Evolutionary conservation across 2,797 vertebrate species (phyloP).

Genomic region (Naso thynnoides): DNA sequence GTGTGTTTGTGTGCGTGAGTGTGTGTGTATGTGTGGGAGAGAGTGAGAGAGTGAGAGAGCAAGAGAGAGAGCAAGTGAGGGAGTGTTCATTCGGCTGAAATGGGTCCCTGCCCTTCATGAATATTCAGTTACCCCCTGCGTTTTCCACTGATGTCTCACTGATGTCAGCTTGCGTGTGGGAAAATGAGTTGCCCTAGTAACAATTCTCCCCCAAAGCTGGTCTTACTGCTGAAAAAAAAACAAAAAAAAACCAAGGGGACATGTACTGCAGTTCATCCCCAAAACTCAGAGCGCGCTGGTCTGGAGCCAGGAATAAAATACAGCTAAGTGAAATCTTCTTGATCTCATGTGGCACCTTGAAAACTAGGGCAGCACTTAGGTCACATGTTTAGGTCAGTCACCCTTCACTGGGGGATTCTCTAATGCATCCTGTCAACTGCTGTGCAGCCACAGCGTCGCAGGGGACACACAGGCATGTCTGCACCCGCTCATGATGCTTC

Average conservation of each 20-base stretch:
- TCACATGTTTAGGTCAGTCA: constrained; percentile 83
- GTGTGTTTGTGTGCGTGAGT: constrained; percentile 31
- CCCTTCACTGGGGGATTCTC: constrained; percentile 76
- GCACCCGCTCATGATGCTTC: constrained; percentile 45
- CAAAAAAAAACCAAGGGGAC: neutral
- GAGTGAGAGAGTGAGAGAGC: constrained; percentile 2
- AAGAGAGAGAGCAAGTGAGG: constrained; percentile 22
- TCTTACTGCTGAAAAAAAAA: constrained; percentile 58
- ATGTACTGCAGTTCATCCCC: constrained; percentile 32
- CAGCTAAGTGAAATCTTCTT: constrained; percentile 66
- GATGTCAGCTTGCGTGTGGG: constrained; percentile 81
- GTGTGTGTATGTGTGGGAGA: constrained; percentile 22
- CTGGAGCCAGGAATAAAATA: constrained; percentile 39
- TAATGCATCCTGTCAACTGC: constrained; percentile 80
- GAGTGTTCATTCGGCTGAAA: constrained; percentile 79
- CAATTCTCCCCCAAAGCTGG: constrained; percentile 66
- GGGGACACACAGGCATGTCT: constrained; percentile 58
- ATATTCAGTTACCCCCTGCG: constrained; percentile 77
- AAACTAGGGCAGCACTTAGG: constrained; percentile 80
- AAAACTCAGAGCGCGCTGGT: constrained; percentile 40
- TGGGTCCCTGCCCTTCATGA: constrained; percentile 83
- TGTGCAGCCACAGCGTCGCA: constrained; percentile 54
- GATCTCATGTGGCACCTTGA: constrained; percentile 76
- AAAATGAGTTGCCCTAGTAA: constrained; percentile 78
- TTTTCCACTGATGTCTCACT: constrained; percentile 76